These are phyloP conservation scores for Proteles cristata DNA, from an alignment of 2,113 vertebrate species.

Conservation along the genomic window DNA sequence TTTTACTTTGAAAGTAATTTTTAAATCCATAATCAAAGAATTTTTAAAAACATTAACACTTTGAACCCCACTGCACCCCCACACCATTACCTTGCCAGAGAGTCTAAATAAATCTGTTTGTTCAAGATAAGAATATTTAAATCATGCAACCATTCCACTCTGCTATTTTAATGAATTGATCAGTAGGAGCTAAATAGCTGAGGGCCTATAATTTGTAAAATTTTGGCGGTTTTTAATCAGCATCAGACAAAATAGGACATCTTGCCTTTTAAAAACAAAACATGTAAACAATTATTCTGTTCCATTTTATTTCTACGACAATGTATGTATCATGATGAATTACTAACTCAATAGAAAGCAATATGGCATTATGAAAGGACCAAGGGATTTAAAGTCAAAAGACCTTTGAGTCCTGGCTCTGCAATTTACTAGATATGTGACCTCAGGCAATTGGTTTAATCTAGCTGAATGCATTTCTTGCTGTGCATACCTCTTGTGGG, in stretches of 20 bases:
- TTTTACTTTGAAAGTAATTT: neutral
- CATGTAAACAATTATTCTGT: slow-evolving; percentile 21
- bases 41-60: neutral
- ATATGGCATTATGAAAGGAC: neutral
- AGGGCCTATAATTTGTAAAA: neutral
- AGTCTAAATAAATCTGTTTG: slow-evolving; percentile 27
- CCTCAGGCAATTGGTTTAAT: slow-evolving; percentile 65
- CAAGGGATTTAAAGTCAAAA: slow-evolving; percentile 67
- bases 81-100: neutral
- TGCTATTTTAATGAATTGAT: neutral
- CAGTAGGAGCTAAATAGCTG: neutral
- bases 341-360: slow-evolving; percentile 20
- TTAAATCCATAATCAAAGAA: neutral
- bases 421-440: slow-evolving; percentile 52
- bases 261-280: slow-evolving; percentile 51
- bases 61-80: neutral
- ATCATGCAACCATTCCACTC: neutral
- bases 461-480: slow-evolving; percentile 44
- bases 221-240: neutral
- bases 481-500: slow-evolving; percentile 50
- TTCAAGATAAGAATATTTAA: slow-evolving; percentile 6
- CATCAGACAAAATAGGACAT: neutral
- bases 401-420: slow-evolving; percentile 48
- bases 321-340: slow-evolving; percentile 3
- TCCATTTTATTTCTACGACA: slow-evolving; percentile 25